Conservation (phyloP, 1,140 invertebrate genomes). For the Drosophila bocki region DNA sequence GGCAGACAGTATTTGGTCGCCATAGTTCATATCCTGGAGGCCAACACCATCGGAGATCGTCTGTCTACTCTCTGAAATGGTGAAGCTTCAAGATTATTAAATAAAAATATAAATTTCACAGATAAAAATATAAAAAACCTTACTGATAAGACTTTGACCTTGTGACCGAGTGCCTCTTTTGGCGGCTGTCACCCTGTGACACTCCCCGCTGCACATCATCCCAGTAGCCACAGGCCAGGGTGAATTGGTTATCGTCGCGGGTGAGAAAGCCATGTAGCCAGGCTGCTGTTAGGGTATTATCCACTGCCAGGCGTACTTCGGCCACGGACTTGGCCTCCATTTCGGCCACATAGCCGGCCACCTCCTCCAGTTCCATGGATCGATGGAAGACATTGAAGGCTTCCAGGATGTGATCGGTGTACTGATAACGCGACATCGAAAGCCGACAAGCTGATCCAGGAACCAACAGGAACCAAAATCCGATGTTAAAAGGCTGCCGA, state of each 20-base stretch:
- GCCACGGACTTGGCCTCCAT: constrained; percentile 36
- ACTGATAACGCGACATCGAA: constrained; percentile 54
- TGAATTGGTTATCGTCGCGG: constrained; percentile 23
- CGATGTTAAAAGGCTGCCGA: neutral
- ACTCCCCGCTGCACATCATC: neutral
- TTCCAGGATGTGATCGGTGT: constrained; percentile 61
- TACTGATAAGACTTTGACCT: neutral
- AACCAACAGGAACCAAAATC: neutral
- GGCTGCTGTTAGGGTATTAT: constrained; percentile 65
- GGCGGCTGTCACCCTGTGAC: neutral
- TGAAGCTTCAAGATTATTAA: too few relatives aligned
- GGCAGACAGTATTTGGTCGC: constrained; percentile 24
- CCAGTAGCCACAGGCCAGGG: constrained; percentile 15
- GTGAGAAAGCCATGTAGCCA: constrained; percentile 61
- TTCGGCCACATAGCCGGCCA: constrained; percentile 63
- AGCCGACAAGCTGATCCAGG: too few relatives aligned
- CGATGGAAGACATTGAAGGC: constrained; percentile 62
- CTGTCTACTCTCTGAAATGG: too few relatives aligned
- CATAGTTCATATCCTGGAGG: constrained; percentile 2
- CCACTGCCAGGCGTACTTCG: constrained; percentile 56
- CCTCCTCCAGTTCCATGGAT: constrained; percentile 51
- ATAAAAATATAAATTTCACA: too few relatives aligned
- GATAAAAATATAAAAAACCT: too few relatives aligned
- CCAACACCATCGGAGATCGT: neutral
- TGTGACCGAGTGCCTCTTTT: neutral